These are phyloP conservation scores for Halcyon badia DNA, from an alignment of 2,797 vertebrate genomes.

Conservation along the genomic window DNA sequence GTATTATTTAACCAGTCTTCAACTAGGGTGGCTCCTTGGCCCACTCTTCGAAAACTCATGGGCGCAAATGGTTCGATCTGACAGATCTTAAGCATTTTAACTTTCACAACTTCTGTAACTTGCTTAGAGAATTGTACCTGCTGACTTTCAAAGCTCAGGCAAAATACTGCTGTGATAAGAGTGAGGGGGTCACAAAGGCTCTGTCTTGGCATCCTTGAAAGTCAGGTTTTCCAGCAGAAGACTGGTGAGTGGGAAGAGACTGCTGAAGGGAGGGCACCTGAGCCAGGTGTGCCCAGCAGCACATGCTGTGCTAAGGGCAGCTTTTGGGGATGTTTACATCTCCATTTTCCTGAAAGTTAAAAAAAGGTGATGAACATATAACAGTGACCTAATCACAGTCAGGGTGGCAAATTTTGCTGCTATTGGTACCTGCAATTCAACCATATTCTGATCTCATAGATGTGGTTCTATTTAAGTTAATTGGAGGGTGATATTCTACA, in stretches of 20 bases:
- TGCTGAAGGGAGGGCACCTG: not conserved
- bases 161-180: not conserved
- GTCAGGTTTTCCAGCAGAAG: not conserved
- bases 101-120: not conserved
- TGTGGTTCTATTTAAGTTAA: constrained; percentile 30
- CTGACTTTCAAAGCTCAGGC: not conserved
- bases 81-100: not conserved
- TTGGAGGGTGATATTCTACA: constrained; percentile 27
- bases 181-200: not conserved
- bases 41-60: not conserved
- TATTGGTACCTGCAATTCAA: not conserved
- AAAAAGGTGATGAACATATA: not conserved
- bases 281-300: not conserved
- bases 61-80: not conserved
- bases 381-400: not conserved
- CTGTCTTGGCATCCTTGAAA: accelerated
- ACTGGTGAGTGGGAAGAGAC: not conserved
- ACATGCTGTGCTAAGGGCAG: not conserved
- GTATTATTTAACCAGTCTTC: not conserved
- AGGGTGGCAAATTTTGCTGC: not conserved
- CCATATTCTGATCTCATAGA: not conserved
- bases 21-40: not conserved
- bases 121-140: not conserved
- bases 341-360: not conserved
- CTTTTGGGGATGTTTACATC: not conserved